Base-by-base conservation (phyloP, 2,888 invertebrate genomes). In the Minunthozetes semirufus region DNA sequence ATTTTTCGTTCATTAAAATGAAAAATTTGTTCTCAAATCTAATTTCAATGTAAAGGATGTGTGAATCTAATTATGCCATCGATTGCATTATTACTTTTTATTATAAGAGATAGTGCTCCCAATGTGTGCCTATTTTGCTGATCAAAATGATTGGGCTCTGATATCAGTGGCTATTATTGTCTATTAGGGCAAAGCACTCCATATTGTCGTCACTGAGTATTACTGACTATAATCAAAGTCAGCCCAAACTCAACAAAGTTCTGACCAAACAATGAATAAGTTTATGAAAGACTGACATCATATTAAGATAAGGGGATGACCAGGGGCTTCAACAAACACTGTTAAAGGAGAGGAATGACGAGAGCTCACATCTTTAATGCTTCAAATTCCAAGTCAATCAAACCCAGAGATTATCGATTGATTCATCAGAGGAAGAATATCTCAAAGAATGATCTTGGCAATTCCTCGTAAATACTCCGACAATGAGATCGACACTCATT, bases 1-100 rank as follows among this genome's bases (percentile, higher is more conserved):
- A 17, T 25, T 17, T 59, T 59, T 13, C 0, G 59, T 59, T 13
- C 22, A 22, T 27, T 22, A 59, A 59, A 27, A 59, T 33, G 59
- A 50, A 50, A 8, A 50, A n/a, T 50, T n/a, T 50, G n/a, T 50
- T 5, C 3, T 3, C 25, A 66, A 38, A 17, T 66, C 6, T 38
- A 38, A 66, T 66, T 66, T 38, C 38, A 66, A 9, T 66, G 38
- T 66, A 33, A 38, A 38, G 66, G 19, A 66, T 17, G 38, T 13
- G 66, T 38, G 8, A 17, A 38, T 38, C 15, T 27, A 59, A 59
- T 59, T 59, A 66, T 66, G 38, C n/a, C 38, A 66, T 66, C 66
- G 38, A 66, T 66, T 66, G 19, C 9, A 25, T 61, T 61, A 61
- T n/a, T n/a, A n/a, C n/a, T n/a, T n/a, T n/a, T n/a, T 33, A 9